Conservation (phyloP, 2,797 vertebrate genomes). For the Artibeus jamaicensis region DNA sequence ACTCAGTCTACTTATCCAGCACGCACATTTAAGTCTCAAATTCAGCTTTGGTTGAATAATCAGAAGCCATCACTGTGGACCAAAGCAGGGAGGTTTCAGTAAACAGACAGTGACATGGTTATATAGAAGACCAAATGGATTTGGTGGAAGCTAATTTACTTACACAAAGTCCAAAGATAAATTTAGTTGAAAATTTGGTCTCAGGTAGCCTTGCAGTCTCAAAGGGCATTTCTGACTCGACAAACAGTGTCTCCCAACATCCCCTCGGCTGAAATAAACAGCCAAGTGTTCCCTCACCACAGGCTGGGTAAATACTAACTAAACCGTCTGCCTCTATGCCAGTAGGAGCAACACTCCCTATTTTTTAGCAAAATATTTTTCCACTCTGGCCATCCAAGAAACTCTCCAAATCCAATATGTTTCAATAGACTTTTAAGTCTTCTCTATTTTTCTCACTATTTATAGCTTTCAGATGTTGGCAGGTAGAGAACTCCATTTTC, state of each 20-base stretch:
- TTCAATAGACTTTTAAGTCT: conserved; percentile 73
- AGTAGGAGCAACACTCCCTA: conserved; percentile 70
- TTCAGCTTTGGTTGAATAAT: conserved; percentile 46
- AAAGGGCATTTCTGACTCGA: conserved; percentile 76
- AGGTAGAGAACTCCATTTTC: conserved; percentile 65
- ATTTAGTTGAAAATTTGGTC: conserved; percentile 77
- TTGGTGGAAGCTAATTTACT: conserved; percentile 66
- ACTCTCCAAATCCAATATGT: conserved; percentile 74
- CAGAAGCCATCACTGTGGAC: conserved; percentile 41
- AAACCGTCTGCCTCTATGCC: conserved; percentile 64
- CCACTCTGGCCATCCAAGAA: conserved; percentile 75
- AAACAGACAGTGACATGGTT: conserved; percentile 52
- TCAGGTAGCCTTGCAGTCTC: conserved; percentile 73
- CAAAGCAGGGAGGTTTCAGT: conserved; percentile 47
- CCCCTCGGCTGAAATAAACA: conserved; percentile 76
- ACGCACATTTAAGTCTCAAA: conserved; percentile 45
- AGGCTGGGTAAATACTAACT: conserved; percentile 76
- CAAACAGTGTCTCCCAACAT: conserved; percentile 75
- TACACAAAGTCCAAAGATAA: conserved; percentile 75
- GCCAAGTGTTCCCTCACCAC: conserved; percentile 74
- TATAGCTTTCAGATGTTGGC: conserved; percentile 75
- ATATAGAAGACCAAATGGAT: conserved; percentile 46
- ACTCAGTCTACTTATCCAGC: conserved; percentile 37
- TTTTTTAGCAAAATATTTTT: conserved; percentile 81
- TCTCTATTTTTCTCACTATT: conserved; percentile 78